These are phyloP conservation scores for Diarsia dahlii DNA, from an alignment of 2,888 invertebrate species.

Conservation along the genomic window DNA sequence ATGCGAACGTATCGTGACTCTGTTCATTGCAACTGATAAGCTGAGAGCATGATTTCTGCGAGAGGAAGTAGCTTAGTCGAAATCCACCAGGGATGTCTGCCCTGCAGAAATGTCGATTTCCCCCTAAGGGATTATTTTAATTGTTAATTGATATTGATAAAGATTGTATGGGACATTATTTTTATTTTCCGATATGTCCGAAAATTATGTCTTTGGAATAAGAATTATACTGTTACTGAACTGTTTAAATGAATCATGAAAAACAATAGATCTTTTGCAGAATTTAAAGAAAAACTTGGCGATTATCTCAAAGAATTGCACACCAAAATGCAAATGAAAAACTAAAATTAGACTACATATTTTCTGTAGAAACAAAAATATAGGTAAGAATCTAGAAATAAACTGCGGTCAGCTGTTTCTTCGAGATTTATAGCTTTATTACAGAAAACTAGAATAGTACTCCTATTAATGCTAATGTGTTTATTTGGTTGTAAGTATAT, in stretches of 20 bases:
- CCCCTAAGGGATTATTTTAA: background rate
- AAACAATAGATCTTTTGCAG: conserved; percentile 6
- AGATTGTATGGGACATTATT: background rate
- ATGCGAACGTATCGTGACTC: background rate
- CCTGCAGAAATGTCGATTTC: background rate
- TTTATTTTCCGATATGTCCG: background rate
- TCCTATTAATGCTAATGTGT: conserved; percentile 24
- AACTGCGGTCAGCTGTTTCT: conserved; percentile 25
- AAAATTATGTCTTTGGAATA: background rate
- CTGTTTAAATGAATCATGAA: background rate
- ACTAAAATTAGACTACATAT: background rate
- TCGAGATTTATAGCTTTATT: conserved; percentile 17
- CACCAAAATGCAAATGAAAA: background rate
- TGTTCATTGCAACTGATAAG: background rate
- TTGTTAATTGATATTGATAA: background rate
- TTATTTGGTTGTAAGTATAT: conserved; percentile 21
- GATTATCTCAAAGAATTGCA: background rate
- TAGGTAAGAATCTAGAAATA: conserved; percentile 14
- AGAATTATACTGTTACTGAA: conserved; percentile 11
- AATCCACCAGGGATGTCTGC: too few relatives aligned
- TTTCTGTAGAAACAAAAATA: too few relatives aligned
- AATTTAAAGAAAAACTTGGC: background rate
- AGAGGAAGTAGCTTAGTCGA: background rate
- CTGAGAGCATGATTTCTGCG: background rate
- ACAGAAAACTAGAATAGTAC: conserved; percentile 34